phyloP scores from a whole-genome alignment of 2,888 invertebrate species.

The Noctua janthina region DNA sequence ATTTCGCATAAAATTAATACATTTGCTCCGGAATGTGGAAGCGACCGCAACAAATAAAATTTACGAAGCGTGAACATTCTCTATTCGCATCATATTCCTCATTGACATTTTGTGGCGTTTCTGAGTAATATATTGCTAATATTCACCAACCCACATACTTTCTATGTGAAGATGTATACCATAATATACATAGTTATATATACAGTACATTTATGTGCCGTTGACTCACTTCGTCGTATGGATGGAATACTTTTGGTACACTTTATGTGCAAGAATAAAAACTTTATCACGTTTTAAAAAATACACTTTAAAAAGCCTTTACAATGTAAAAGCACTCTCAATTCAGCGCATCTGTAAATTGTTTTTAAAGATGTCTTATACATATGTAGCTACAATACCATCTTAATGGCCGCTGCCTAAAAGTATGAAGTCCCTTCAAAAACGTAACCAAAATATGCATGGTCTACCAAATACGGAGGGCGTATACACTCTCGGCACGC shows the following conservation, averaged over 20 bases:
- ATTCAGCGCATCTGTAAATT: conserved; percentile 4
- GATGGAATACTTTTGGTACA: conserved; percentile 21
- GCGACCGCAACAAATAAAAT: conserved; percentile 13
- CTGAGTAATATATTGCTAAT: conserved; percentile 17
- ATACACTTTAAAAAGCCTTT: conserved; percentile 5
- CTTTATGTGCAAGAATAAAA: conserved; percentile 38
- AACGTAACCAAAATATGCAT: background rate
- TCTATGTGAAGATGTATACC: conserved; percentile 2
- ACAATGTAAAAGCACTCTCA: conserved; percentile 2
- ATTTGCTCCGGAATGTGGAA: conserved; percentile 4
- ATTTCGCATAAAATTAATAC: background rate
- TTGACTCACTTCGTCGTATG: conserved; percentile 39
- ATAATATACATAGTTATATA: background rate
- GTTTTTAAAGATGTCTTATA: conserved; percentile 4
- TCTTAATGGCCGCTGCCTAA: background rate
- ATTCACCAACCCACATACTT: conserved; percentile 2
- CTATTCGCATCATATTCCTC: conserved; percentile 20
- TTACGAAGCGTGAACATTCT: conserved; percentile 17
- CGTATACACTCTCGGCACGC: background rate
- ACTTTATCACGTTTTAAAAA: conserved; percentile 29
- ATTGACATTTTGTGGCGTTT: conserved; percentile 19
- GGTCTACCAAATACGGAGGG: background rate
- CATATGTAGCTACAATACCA: background rate
- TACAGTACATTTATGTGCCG: conserved; percentile 1
- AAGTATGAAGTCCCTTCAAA: background rate